Base-by-base conservation (phyloP, 2,797 vertebrate genomes). In the Dendrocincla tyrannina region DNA sequence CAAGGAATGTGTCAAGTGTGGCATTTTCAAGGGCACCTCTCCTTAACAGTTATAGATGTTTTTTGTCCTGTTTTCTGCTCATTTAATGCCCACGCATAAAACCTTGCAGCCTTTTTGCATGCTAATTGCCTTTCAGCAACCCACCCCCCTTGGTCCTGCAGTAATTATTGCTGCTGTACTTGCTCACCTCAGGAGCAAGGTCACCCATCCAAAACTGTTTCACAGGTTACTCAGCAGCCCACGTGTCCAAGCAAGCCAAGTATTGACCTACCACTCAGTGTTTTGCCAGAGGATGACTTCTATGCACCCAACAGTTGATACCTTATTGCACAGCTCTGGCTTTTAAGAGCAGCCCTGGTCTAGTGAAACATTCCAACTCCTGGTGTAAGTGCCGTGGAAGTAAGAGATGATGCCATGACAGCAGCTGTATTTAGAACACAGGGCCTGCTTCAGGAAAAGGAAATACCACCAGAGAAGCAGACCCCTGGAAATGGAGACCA, bases 21-120 rank as follows among this genome's bases (percentile, higher is more conserved):
- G 2, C 7, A 35, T 79, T 88, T 89, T 79, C 60, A 95, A 91
- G 53, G 73, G 33, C 62, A 81, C 37, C 14, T 84, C 19, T 88
- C 50, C 20, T 87, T 42, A 72, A 47, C 30, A 35, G 6, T 67
- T 50, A 32, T 14, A 35, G 76, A 66, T 64, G 73, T 77, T 62
- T 58, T 59, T 32, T 17, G 28, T 53, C 25, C 37, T 2, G 0
- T 47, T 77, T 0, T 0, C n/a, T 69, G n/a, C 4, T 58, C 82
- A 35, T 80, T 85, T 67, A 70, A 74, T 17, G 15, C 18, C 83
- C 15, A 20, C 7, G 18, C 42, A 37, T 18, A 33, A 41, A 76
- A 60, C 8, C 0, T 3, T 17, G 28, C 32, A 58, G 55, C 7
- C 22, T 56, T 75, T 75, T 53, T 6, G 2, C 23, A 44, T 30